Base-by-base conservation (phyloP, 2,888 invertebrate species). In the Poecilus cupreus region DNA sequence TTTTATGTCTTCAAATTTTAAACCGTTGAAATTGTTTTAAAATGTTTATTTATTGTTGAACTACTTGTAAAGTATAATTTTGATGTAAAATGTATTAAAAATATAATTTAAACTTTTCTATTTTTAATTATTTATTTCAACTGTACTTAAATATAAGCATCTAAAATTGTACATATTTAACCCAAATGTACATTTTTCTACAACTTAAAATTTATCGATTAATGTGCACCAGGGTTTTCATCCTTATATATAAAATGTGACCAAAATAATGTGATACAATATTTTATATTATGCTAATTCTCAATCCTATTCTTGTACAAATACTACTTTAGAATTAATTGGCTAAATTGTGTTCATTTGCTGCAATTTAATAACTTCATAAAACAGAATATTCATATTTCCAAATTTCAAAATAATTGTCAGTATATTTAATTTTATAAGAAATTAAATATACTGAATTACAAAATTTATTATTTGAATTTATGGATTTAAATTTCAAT, bases 181-280 rank as follows among this genome's bases (percentile, higher is more conserved):
- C 60, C 64, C 37, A 13, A n/a, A 32, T 68, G 64, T 68, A 68
- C 64, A 68, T 68, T 68, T 18, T 37, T 43, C 43, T 68, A 68
- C 32, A 68, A 68, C 64, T 37, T 37, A 18, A 68, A 10, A 68
- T 13, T 43, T 72, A 32, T 72, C 16, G 13, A 43, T 24, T 22
- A 72, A 72, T 72, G 72, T 72, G 46, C 72, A 72, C 72, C 13
- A 49, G 49, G 51, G 51, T 74, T 74, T 74, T 51, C 32, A 32
- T 32, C 10, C 2, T 37, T 10, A 68, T 18, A 32, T 32, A 60
- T 68, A 54, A 76, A 51, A 76, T 76, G 76, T 76, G 76, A 76
- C 76, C 76, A 76, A 76, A 76, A 32, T 54, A 76, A 76, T 76
- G 76, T 76, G 76, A 76, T 76, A 76, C 37, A 32, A 76, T 76